phyloP scores from a whole-genome alignment of 1,140 invertebrate genomes.

The Aphidius ervi region DNA sequence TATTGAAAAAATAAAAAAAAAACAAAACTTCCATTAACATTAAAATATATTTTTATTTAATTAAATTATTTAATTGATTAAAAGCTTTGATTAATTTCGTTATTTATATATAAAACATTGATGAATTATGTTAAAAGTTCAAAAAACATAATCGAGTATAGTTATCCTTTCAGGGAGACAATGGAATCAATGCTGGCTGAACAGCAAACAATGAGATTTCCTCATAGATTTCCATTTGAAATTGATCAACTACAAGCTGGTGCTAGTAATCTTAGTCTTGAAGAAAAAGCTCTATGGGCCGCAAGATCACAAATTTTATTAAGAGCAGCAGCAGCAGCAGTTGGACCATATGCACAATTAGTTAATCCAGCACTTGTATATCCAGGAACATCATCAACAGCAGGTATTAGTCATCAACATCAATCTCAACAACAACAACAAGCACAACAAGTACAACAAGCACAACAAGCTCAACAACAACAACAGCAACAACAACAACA shows the following conservation, averaged over 20 bases:
- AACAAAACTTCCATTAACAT: background rate
- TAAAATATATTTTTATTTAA: too few species aligned
- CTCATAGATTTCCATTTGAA: constrained; percentile 67
- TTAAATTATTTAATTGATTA: too few species aligned
- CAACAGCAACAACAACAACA: constrained; percentile 39
- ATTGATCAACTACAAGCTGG: constrained; percentile 59
- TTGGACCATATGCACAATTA: constrained; percentile 55
- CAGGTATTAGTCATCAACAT: constrained; percentile 39
- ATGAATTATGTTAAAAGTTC: constrained; percentile 9
- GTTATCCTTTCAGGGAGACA: constrained; percentile 66
- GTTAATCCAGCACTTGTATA: constrained; percentile 50
- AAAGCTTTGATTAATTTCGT: too few species aligned
- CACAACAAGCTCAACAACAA: constrained; percentile 31
- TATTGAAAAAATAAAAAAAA: too few species aligned
- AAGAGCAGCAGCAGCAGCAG: constrained; percentile 62
- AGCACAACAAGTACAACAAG: constrained; percentile 40
- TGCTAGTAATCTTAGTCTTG: constrained; percentile 65
- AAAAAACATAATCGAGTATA: constrained; percentile 44
- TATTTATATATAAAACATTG: background rate
- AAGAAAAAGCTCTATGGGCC: constrained; percentile 71
- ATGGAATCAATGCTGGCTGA: constrained; percentile 80
- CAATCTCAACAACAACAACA: constrained; percentile 37
- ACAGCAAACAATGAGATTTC: constrained; percentile 69
- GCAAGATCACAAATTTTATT: constrained; percentile 65
- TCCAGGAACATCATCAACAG: constrained; percentile 38